A percentile compares a stretch with the other conserved stretches of the same genome.
These are phyloP conservation scores for Crotalus tigris DNA, from an alignment of 2,113 vertebrate genomes.

Conservation along the genomic window DNA sequence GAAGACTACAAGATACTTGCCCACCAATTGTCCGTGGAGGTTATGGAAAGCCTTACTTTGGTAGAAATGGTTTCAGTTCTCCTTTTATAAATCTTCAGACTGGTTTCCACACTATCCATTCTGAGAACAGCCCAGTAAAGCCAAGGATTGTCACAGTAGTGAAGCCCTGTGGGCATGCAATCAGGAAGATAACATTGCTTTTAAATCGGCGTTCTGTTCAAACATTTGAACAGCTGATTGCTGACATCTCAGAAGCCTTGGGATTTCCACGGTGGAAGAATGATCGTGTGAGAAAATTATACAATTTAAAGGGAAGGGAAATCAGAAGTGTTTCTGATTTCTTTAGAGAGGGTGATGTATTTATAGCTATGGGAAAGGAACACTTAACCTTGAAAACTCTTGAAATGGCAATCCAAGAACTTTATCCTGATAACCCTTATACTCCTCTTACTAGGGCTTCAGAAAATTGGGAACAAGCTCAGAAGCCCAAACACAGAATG, in stretches of 20 bases:
- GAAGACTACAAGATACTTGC: constrained; percentile 65
- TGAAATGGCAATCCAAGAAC: constrained; percentile 82
- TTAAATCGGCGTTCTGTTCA: constrained; percentile 88
- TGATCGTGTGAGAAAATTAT: constrained; percentile 84
- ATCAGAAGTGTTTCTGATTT: constrained; percentile 84
- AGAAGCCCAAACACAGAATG: constrained; percentile 65
- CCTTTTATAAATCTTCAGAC: constrained; percentile 52
- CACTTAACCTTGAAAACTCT: constrained; percentile 79
- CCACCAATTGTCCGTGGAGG: constrained; percentile 53
- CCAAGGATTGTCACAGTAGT: constrained; percentile 89
- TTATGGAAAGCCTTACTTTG: constrained; percentile 58
- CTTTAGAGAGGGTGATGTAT: constrained; percentile 85
- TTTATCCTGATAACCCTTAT: constrained; percentile 78
- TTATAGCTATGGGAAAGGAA: constrained; percentile 84
- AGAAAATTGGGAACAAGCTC: constrained; percentile 74
- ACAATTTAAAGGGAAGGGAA: constrained; percentile 81
- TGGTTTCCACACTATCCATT: constrained; percentile 72
- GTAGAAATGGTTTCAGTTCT: constrained; percentile 38
- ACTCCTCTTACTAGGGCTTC: constrained; percentile 63
- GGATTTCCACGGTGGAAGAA: constrained; percentile 90
- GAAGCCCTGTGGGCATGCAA: constrained; percentile 71
- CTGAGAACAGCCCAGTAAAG: constrained; percentile 81
- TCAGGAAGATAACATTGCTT: constrained; percentile 85
- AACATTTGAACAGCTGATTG: constrained; percentile 87
- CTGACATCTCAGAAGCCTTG: constrained; percentile 90